Evolutionary conservation across 2,888 invertebrate species (phyloP), one percentile per base, ranked within the genome.

Genomic region (Tipula confusa): DNA sequence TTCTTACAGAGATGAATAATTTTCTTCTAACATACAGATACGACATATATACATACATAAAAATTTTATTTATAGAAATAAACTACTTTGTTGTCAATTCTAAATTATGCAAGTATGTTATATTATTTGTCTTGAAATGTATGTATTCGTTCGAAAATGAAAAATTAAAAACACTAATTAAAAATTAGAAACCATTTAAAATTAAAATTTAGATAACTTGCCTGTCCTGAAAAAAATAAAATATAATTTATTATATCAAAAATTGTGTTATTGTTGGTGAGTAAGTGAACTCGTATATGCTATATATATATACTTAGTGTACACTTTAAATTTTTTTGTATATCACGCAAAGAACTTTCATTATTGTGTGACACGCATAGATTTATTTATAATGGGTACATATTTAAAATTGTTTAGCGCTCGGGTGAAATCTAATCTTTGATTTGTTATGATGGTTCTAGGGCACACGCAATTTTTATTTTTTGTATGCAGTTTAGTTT

Each of bases 91-190:
- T 24, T 64, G 64, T 7, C 18, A 9, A 64, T 24, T 64, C 24
- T 64, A 64, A 64, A 64, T 64, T 64, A 64, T 64, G 64, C 64
- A 64, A 64, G 64, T 64, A 64, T 64, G 64, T 64, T 64, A 64
- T 64, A 64, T 64, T 64, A 24, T 64, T 64, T 24, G n/a, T 64
- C 64, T 24, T 24, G 24, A 64, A 64, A 64, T 64, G n/a, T n/a
- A 64, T 13, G 3, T 64, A n/a, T 9, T 24, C 9, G 64, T 64
- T 64, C 15, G 13, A 43, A n/a, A 36, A 64, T 64, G 64, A 64
- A 64, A 64, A 64, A 64, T 64, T 64, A 64, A 64, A 64, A 64
- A 18, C 3, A 24, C 24, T 64, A 64, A 64, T 64, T 64, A 24
- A 64, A 64, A 64, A 64, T 64, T 24, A 64, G 24, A 64, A 9